phyloP scores from a whole-genome alignment of 92 coral and sea anemone species.

The Palythoa grandis region DNA sequence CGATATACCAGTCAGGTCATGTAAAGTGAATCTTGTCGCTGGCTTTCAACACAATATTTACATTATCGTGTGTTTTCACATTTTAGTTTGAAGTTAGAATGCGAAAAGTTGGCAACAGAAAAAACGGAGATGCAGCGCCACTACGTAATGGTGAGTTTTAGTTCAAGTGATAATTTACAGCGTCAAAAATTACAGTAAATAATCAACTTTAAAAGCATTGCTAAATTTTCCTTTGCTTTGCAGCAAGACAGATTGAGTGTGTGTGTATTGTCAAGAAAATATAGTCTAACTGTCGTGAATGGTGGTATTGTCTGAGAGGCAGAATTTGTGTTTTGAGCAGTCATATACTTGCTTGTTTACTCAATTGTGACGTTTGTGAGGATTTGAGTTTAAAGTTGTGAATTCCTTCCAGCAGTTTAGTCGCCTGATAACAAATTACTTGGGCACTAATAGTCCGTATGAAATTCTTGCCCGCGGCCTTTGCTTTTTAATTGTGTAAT shows the following conservation, averaged over 20 bases:
- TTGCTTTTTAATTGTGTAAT: slow-evolving; percentile 93
- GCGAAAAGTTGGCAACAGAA: slow-evolving; percentile 99
- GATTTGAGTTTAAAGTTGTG: slow-evolving; percentile 86
- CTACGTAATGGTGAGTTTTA: slow-evolving; percentile 91
- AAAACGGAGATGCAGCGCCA: slow-evolving; percentile 99
- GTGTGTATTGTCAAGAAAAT: slow-evolving; percentile 70
- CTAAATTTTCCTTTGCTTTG: background rate
- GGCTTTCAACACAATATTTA: slow-evolving; percentile 99
- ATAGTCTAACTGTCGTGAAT: slow-evolving; percentile 62
- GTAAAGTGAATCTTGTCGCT: slow-evolving; percentile 99
- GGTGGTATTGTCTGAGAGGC: slow-evolving; percentile 74
- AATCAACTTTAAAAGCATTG: background rate
- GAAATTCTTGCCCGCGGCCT: slow-evolving; percentile 82
- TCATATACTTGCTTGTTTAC: slow-evolving; percentile 76
- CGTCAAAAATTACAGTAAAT: slow-evolving; percentile 11
- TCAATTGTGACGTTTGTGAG: slow-evolving; percentile 80
- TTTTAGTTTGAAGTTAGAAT: slow-evolving; percentile 99
- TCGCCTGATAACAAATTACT: slow-evolving; percentile 85
- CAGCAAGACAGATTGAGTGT: slow-evolving; percentile 10
- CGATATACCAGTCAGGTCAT: slow-evolving; percentile 92
- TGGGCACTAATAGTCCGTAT: slow-evolving; percentile 74
- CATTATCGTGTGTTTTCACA: slow-evolving; percentile 87
- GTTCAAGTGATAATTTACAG: slow-evolving; percentile 15
- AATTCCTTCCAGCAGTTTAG: slow-evolving; percentile 91
- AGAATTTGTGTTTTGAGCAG: slow-evolving; percentile 63